A percentile compares a stretch with the other conserved stretches of the same genome.
phyloP scores from a whole-genome alignment of 37 sponge, comb jelly and placozoan species.

The Cladorhizidae sp. region DNA sequence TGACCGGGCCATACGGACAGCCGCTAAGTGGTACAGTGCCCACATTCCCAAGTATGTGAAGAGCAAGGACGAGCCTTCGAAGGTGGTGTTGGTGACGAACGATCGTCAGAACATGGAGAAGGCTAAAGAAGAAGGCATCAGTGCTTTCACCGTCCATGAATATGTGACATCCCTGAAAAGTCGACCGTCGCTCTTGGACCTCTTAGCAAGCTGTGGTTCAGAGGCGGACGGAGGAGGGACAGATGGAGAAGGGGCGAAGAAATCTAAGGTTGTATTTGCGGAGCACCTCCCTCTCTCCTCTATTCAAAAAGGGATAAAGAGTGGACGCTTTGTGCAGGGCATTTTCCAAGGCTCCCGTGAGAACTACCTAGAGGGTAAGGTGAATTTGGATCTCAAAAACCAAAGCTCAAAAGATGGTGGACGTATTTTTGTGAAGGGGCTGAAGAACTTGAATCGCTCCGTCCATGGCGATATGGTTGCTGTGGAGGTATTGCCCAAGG shows the following conservation, averaged over 20 bases:
- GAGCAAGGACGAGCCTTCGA: not conserved
- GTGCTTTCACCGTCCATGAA: conserved; percentile 64
- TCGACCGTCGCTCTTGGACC: conserved; percentile 73
- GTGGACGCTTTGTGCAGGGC: conserved; percentile 76
- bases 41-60: conserved; percentile 57
- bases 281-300: conserved; percentile 76
- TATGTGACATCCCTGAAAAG: conserved; percentile 76
- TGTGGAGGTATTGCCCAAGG: conserved; percentile 83
- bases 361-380: conserved; percentile 86
- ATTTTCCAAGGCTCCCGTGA: conserved; percentile 83
- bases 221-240: conserved; percentile 15
- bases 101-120: conserved; percentile 80
- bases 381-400: conserved; percentile 31
- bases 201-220: conserved; percentile 41
- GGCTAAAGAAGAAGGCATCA: conserved; percentile 56
- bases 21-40: conserved; percentile 72
- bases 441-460: conserved; percentile 85
- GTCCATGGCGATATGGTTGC: conserved; percentile 92
- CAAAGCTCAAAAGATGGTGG: conserved; percentile 6
- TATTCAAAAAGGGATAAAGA: conserved; percentile 79
- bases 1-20: conserved; percentile 87
- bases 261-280: conserved; percentile 58
- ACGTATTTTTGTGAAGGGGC: conserved; percentile 75
- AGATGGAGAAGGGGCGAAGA: not conserved
- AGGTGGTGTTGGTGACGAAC: conserved; percentile 84